Conservation (phyloP, 1,140 invertebrate species). For the Orussus abietinus region DNA sequence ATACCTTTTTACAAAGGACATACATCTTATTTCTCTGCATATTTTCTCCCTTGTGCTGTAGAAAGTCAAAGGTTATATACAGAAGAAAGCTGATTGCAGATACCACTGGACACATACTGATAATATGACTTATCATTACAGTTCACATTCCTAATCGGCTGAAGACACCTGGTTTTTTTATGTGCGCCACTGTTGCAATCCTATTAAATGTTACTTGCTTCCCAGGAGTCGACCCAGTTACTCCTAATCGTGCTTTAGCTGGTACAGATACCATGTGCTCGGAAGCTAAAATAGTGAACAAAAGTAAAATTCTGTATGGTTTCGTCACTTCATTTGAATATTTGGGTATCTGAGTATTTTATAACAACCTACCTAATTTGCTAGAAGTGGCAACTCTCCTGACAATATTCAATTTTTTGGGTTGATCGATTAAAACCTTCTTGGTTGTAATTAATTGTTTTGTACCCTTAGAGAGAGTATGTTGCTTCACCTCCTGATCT, state of each 20-base stretch:
- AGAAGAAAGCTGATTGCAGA: too few species aligned
- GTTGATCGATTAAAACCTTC: conserved; percentile 22
- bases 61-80: too few species aligned
- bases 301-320: conserved; percentile 11
- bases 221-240: conserved; percentile 9
- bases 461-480: conserved; percentile 25
- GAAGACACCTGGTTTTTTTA: conserved; percentile 45
- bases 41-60: too few species aligned
- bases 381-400: conserved; percentile 25
- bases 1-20: too few species aligned
- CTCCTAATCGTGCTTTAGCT: conserved; percentile 46
- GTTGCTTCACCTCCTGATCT: conserved; percentile 45
- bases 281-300: conserved; percentile 41
- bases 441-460: conserved; percentile 33
- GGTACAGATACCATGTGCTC: conserved; percentile 35
- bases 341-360: conserved; percentile 5
- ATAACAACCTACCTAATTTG: conserved; percentile 39
- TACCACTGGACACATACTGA: too few species aligned
- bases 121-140: too few species aligned
- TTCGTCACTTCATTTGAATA: background rate
- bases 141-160: conserved; percentile 46
- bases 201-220: conserved; percentile 52
- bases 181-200: conserved; percentile 34
- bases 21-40: too few species aligned
- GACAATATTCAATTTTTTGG: conserved; percentile 8